Evolutionary conservation across 2,797 vertebrate species (phyloP), one percentile per base, ranked within the genome.

Genomic region (Tragopan temminckii): DNA sequence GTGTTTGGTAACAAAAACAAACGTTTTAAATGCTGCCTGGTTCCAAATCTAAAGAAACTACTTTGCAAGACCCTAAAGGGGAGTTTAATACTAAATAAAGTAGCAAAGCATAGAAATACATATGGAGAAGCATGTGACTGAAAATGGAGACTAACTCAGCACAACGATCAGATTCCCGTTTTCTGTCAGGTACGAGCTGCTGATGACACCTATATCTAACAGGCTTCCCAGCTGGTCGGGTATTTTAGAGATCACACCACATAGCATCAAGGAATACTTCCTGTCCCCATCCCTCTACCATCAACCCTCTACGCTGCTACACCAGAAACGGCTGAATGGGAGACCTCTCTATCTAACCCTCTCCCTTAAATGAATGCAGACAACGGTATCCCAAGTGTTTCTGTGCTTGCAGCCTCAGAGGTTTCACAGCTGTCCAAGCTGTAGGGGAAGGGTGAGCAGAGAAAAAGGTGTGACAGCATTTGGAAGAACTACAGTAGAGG

Each of bases 281-380:
- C 24, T 23, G 35, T n/a, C 36, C 40, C 67, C 33, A 19, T 19
- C 48, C 53, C 67, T 69, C 9, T n/a, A 21, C 19, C 38, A 33
- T 69, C n/a, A 23, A 18, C 45, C 52, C 70, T 66, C 7, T 50
- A 5, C 17, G 5, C 23, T 20, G 14, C 35, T 52, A n/a, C 78
- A 29, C 46, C 19, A 33, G 45, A 35, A 78, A 15, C 0, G 1
- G 0, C 1, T 9, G 35, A 50, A 66, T 7, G 27, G 45, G 66
- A 68, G 13, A 38, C 1, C 1, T 8, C 76, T 5, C 24, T 40
- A 61, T 24, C 36, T 38, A 25, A 1, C 27, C 35, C 38, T 36
- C 67, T 42, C 35, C 36, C 3, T 1, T 29, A 63, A 85, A 63
- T 38, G 58, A 38, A 16, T 35, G 68, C 9, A 38, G 52, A 46